phyloP scores from a whole-genome alignment of 2,113 vertebrate species.

The Phylloscopus whistleri region DNA sequence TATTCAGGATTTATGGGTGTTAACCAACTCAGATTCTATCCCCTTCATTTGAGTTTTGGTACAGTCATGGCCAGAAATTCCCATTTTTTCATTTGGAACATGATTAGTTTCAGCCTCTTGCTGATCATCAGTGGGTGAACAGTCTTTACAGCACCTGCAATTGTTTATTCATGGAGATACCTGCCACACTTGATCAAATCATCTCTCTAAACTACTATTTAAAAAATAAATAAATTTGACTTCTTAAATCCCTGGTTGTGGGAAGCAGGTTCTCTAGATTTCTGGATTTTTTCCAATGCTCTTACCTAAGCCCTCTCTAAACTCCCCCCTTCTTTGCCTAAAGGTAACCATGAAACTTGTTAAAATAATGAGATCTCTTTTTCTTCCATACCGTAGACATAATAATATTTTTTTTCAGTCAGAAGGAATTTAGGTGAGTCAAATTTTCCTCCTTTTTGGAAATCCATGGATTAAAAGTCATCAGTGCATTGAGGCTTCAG shows the following conservation, averaged over 20 bases:
- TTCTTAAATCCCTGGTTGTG: not conserved
- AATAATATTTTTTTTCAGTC: not conserved
- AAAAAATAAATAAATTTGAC: not conserved
- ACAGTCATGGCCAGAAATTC: not conserved
- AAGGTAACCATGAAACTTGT: not conserved
- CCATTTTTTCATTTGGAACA: not conserved
- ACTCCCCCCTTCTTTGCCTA: not conserved
- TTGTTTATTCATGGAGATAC: not conserved
- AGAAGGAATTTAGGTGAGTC: not conserved
- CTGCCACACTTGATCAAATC: not conserved
- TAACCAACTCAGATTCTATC: not conserved
- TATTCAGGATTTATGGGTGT: not conserved
- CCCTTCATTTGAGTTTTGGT: not conserved
- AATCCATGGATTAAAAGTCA: not conserved
- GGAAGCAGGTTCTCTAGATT: not conserved
- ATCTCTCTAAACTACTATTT: not conserved
- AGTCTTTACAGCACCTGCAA: not conserved
- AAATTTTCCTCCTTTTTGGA: not conserved
- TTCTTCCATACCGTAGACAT: not conserved
- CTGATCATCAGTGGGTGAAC: not conserved
- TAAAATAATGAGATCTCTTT: not conserved
- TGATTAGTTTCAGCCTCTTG: not conserved
- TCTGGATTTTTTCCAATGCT: not conserved
- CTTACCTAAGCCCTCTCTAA: not conserved
- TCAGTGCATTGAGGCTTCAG: not conserved